Evolutionary conservation across 1,140 invertebrate genomes (phyloP), one percentile per base, ranked within the genome.

Genomic region (Trichoplusia ni): DNA sequence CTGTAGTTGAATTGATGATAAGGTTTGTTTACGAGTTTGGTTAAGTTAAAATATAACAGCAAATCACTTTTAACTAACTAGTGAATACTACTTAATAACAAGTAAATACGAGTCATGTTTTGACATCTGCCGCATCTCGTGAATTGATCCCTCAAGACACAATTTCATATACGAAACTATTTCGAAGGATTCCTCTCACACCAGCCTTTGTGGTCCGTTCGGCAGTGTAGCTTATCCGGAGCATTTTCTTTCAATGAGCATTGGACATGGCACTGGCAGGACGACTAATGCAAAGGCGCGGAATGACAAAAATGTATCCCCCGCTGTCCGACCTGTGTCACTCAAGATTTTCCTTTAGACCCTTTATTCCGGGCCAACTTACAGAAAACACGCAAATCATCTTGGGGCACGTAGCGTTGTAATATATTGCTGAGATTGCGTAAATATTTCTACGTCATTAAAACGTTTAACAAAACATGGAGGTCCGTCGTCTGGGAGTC

Each of bases 271-370:
- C 8, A 31, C 47, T 9, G 19, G 25, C 25, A 42, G 35, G 2
- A 33, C 58, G 49, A 60, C 56, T 65, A 69, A 66, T 68, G 60
- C 51, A 63, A 64, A 68, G 67, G 54, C 47, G 58, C 33, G 40
- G 67, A 73, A 71, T 73, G 70, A 76, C 71, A 73, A 73, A 76
- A 73, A 76, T 76, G 64, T 73, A 63, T 73, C 62, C 67, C 23
- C 31, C 42, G 44, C 62, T 73, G 73, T 76, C 73, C 47, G 71
- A 73, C 67, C 73, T 71, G 65, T 42, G 67, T 76, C 73, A 73
- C 65, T 68, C 65, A 64, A 69, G 66, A 69, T 69, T 67, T 69
- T 60, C 47, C 47, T 38, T 44, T 11, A 19, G 44, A 64, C 56
- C 63, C 59, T 64, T 73, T 66, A 67, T 65, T 64, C 31, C 14